These are phyloP conservation scores for Protomyctophum bolini DNA, from an alignment of 2,113 vertebrate genomes.

Conservation along the genomic window DNA sequence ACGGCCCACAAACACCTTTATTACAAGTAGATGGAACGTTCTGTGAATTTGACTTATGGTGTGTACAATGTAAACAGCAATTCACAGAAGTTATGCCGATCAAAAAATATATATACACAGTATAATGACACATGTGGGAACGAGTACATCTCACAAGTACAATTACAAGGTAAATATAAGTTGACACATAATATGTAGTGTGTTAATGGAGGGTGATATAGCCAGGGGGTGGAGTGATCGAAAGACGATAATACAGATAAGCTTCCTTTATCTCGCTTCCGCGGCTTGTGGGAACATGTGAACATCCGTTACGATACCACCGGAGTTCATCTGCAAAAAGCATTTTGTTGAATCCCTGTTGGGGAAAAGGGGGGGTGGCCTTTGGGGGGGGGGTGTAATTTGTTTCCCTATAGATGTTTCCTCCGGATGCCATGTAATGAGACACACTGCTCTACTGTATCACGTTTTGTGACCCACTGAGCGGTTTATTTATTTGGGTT, in stretches of 20 bases:
- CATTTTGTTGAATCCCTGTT: background rate
- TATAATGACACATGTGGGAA: too few species aligned
- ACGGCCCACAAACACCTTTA: background rate
- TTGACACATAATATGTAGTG: too few species aligned
- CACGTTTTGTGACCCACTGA: background rate
- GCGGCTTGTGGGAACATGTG: conserved; percentile 17
- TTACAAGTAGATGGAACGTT: too few species aligned
- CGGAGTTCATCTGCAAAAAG: background rate
- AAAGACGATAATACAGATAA: conserved; percentile 1
- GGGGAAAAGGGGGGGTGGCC: background rate
- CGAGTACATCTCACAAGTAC: too few species aligned
- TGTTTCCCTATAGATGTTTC: background rate
- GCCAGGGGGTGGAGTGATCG: background rate
- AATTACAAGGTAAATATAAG: too few species aligned
- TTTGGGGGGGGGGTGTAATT: background rate
- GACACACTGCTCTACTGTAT: background rate
- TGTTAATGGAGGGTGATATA: too few species aligned
- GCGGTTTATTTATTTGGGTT: background rate
- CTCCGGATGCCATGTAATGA: background rate
- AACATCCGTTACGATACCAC: background rate
- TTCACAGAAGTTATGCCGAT: too few species aligned
- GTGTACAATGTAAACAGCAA: too few species aligned
- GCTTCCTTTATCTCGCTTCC: background rate
- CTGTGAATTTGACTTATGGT: too few species aligned
- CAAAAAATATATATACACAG: too few species aligned